Percentiles rank a stretch among this genome's conserved stretches.
These are phyloP conservation scores for Cygnus atratus DNA, from an alignment of 2,113 vertebrate genomes.

Conservation along the genomic window DNA sequence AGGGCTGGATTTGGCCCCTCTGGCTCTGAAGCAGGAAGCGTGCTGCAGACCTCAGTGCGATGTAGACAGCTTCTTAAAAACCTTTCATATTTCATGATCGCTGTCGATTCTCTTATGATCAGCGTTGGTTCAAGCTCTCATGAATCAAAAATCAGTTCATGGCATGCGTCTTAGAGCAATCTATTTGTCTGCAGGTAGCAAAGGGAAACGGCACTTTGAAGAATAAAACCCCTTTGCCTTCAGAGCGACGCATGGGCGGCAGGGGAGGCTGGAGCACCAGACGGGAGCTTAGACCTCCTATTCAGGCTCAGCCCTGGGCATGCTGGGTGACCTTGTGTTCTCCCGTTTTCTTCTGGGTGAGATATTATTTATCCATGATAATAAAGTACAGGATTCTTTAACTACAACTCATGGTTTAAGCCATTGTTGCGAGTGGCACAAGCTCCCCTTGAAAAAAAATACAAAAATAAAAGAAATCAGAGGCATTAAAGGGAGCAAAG, in stretches of 20 bases:
- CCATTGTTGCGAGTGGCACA: slow-evolving; percentile 10
- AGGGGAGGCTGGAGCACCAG: not conserved
- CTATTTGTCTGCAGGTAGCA: slow-evolving; percentile 61
- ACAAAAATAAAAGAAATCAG: not conserved
- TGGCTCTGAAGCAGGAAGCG: not conserved
- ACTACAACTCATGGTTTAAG: not conserved
- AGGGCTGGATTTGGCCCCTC: not conserved
- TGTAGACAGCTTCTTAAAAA: slow-evolving; percentile 39
- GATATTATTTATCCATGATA: slow-evolving; percentile 34
- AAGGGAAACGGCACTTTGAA: slow-evolving; percentile 56
- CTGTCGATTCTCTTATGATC: slow-evolving; percentile 46
- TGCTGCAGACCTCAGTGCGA: not conserved
- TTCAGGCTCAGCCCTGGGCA: slow-evolving; percentile 21
- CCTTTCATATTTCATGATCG: slow-evolving; percentile 55
- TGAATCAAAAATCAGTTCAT: slow-evolving; percentile 54
- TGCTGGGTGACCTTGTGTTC: slow-evolving; percentile 47
- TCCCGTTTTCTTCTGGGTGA: slow-evolving; percentile 21
- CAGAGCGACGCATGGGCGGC: not conserved
- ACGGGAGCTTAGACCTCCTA: not conserved
- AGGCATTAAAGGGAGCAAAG: not conserved
- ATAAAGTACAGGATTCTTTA: slow-evolving; percentile 25
- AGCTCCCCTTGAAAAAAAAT: not conserved
- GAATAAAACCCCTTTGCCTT: slow-evolving; percentile 45
- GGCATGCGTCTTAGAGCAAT: slow-evolving; percentile 9
- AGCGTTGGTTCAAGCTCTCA: slow-evolving; percentile 39